Conservation (phyloP, 2,113 vertebrate genomes). For the Callocephalon fimbriatum region DNA sequence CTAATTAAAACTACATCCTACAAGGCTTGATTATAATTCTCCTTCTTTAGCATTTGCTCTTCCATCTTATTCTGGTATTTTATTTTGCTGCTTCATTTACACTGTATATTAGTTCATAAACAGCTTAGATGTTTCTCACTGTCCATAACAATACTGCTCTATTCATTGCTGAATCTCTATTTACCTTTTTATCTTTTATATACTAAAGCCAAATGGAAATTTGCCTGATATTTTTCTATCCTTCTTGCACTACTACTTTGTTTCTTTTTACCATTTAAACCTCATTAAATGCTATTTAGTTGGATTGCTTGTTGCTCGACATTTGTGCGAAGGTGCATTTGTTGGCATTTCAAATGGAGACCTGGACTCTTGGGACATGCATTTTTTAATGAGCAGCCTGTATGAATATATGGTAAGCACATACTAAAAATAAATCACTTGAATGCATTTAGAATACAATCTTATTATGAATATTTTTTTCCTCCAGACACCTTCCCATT, state of each 20-base stretch:
- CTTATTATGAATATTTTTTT: background rate
- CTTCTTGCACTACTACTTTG: background rate
- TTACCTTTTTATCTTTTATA: background rate
- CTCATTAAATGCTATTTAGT: background rate
- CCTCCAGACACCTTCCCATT: background rate
- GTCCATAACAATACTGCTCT: background rate
- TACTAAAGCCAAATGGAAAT: background rate
- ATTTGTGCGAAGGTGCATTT: background rate
- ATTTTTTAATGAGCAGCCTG: background rate
- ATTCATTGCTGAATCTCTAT: background rate
- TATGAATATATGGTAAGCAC: background rate
- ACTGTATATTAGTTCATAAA: background rate
- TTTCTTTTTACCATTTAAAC: slow-evolving; percentile 4
- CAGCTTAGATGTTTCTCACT: background rate
- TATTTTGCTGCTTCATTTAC: background rate
- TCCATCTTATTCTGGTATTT: accelerated
- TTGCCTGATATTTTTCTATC: background rate
- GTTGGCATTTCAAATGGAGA: slow-evolving; percentile 27
- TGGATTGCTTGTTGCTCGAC: background rate
- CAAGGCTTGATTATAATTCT: background rate
- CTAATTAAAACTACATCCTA: background rate
- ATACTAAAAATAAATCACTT: background rate
- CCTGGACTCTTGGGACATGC: background rate
- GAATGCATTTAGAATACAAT: background rate
- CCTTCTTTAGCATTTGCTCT: background rate